Evolutionary conservation across 92 coral and sea anemone genomes (phyloP), one percentile per base, ranked within the genome.

Genomic region (Virgularia gustaviana): DNA sequence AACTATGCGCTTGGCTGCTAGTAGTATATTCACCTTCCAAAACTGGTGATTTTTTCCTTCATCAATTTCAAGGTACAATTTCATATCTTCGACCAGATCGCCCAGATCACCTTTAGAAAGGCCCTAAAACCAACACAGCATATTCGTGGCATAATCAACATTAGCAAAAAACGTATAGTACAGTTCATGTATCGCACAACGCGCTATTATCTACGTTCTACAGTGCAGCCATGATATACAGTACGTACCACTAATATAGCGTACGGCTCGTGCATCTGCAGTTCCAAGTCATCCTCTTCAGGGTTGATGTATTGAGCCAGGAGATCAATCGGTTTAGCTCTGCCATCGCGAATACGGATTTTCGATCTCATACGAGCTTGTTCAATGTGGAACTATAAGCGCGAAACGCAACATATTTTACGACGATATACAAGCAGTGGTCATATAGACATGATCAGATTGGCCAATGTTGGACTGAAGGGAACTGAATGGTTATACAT

Each of bases 291-390:
- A 54, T 92, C 89, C 24, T 86, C 96, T 38, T 80, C 86, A 23
- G 83, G 57, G 70, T 84, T 87, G 72, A 92, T 88, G 44, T 92
- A 92, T 53, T 86, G 91, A 10, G 98, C 98, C 65, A 92, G 77
- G 2, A 92, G 85, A 77, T 92, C 98, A 70, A 92, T 92, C 34
- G 98, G 96, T 79, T 92, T 92, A 76, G 96, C 98, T 86, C 98
- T 82, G 23, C 96, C 94, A 82, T 92, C 98, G 60, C 85, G 85
- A 38, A 92, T 86, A 25, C 98, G 76, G 28, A 92, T 87, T 73
- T 89, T 86, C 61, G 98, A 92, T 34, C 98, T 81, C 54, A 92
- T 49, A 78, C 81, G 80, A 51, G 98, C 96, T 51, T 92, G 98
- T 32, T 92, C 89, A 45, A 92, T 82, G 79, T 92, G 98, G 53